A percentile compares a stretch with the other conserved stretches of the same genome.
Conservation (phyloP, 1,140 invertebrate species). For the Drosophila ficusphila region DNA sequence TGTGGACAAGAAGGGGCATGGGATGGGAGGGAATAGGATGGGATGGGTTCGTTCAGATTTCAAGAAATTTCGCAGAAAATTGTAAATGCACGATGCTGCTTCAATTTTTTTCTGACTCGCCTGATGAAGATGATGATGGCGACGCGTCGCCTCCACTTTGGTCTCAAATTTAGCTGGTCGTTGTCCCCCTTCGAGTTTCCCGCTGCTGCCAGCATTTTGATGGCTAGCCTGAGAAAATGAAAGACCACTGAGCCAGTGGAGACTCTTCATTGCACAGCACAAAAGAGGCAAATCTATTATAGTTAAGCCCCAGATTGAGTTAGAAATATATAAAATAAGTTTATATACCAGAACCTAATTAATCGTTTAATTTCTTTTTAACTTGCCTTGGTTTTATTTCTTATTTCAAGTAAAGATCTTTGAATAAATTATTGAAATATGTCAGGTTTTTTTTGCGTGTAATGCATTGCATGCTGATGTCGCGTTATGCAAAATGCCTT, state of each 20-base stretch:
- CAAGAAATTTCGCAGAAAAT: slow-evolving; percentile 80
- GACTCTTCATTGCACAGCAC: slow-evolving; percentile 2
- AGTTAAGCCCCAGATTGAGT: no score
- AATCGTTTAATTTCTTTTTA: no score
- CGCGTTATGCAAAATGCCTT: slow-evolving; percentile 71
- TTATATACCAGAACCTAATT: no score
- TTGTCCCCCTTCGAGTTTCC: slow-evolving; percentile 27
- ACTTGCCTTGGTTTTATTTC: no score
- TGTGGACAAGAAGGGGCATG: slow-evolving; percentile 23
- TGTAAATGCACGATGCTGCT: slow-evolving; percentile 72
- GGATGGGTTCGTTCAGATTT: slow-evolving; percentile 66
- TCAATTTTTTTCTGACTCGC: slow-evolving; percentile 1
- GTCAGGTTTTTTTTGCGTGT: neutral
- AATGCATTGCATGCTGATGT: slow-evolving; percentile 64
- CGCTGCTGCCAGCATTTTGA: slow-evolving; percentile 45
- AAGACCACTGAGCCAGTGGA: slow-evolving; percentile 38
- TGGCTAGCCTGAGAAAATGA: slow-evolving; percentile 72
- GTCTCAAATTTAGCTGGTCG: slow-evolving; percentile 61
- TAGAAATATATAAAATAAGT: no score
- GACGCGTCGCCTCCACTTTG: slow-evolving; percentile 66
- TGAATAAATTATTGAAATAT: no score
- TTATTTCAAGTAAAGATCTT: no score
- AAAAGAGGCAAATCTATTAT: no score
- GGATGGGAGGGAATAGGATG: slow-evolving; percentile 21
- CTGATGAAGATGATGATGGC: slow-evolving; percentile 46